These are phyloP conservation scores for Drosophila nasuta DNA, from an alignment of 1,140 invertebrate species.

Conservation along the genomic window DNA sequence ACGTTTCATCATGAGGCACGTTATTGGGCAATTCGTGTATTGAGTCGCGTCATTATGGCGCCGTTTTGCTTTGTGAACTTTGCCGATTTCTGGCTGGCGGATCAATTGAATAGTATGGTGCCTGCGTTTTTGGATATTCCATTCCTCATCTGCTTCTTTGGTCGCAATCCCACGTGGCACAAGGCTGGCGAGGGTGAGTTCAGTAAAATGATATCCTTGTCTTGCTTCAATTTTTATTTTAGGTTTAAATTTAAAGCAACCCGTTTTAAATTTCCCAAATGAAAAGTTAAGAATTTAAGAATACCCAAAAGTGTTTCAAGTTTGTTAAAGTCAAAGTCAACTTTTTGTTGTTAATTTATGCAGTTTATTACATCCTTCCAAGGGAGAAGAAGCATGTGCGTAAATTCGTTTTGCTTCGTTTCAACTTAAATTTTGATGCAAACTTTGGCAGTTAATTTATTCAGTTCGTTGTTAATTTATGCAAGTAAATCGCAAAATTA, in stretches of 20 bases:
- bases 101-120: slow-evolving; percentile 98
- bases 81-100: slow-evolving; percentile 99
- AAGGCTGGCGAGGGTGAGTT: slow-evolving; percentile 86
- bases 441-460: slow-evolving; percentile 27
- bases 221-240: neutral
- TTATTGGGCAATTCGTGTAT: slow-evolving; percentile 87
- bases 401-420: neutral
- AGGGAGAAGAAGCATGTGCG: neutral
- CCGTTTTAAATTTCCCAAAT: neutral
- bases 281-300: neutral
- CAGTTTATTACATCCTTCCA: neutral
- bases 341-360: slow-evolving; percentile 22
- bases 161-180: slow-evolving; percentile 90
- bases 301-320: neutral
- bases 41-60: slow-evolving; percentile 92
- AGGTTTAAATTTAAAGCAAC: neutral
- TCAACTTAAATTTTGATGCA: slow-evolving; percentile 9
- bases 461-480: neutral
- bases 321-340: neutral
- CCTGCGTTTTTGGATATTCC: slow-evolving; percentile 97
- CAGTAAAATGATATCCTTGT: neutral
- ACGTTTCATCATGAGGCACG: slow-evolving; percentile 92
- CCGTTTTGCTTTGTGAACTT: slow-evolving; percentile 98
- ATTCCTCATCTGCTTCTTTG: slow-evolving; percentile 94
- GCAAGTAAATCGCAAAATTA: slow-evolving; percentile 5